These are phyloP conservation scores for Corythornis leucogaster DNA, from an alignment of 2,797 vertebrate species.

Conservation along the genomic window DNA sequence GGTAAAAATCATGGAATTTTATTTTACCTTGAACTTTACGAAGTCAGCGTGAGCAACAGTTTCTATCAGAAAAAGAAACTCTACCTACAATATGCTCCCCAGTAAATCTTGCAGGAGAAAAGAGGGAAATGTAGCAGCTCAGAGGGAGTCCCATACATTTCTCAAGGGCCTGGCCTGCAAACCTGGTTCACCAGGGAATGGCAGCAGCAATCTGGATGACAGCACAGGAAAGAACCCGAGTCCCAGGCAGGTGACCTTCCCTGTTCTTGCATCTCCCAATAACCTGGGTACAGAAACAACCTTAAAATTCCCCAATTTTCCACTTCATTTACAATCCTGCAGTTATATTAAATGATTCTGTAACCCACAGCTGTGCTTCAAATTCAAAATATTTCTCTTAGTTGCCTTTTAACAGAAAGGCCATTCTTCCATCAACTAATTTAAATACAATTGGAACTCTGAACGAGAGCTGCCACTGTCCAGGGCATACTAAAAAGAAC, in stretches of 20 bases:
- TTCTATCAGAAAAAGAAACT: background rate
- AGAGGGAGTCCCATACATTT: background rate
- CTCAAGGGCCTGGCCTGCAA: background rate
- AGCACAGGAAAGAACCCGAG: background rate
- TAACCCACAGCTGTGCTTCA: background rate
- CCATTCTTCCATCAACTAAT: background rate
- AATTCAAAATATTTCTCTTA: background rate
- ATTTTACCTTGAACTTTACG: background rate
- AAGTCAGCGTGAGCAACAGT: background rate
- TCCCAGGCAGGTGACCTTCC: background rate
- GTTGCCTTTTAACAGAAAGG: background rate
- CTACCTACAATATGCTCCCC: background rate
- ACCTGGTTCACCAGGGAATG: background rate
- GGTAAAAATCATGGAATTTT: background rate
- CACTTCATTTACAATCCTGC: background rate
- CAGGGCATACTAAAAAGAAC: background rate
- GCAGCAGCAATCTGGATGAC: background rate
- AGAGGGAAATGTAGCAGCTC: background rate
- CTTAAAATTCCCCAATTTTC: background rate
- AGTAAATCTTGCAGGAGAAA: background rate
- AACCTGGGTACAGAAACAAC: background rate
- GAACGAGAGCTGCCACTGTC: background rate
- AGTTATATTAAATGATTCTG: background rate
- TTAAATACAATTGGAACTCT: background rate
- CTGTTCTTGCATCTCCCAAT: background rate